phyloP scores from a whole-genome alignment of 1,140 invertebrate genomes.

The Penaeus vannamei region DNA sequence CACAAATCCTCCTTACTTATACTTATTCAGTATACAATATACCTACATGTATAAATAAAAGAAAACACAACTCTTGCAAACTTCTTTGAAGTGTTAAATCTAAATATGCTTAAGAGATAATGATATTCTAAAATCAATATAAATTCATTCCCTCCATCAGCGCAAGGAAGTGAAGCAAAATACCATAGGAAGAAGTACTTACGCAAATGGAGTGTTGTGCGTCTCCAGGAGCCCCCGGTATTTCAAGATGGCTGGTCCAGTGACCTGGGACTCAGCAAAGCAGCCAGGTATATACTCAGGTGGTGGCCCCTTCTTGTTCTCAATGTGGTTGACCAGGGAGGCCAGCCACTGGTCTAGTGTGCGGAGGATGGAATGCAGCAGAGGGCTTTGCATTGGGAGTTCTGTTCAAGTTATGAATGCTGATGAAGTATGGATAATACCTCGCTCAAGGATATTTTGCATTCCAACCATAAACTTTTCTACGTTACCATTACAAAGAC shows the following conservation, averaged over 20 bases:
- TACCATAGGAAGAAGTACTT: conserved; percentile 70
- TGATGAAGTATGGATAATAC: neutral
- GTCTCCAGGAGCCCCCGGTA: conserved; percentile 93
- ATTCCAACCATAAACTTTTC: no score
- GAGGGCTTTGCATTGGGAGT: conserved; percentile 92
- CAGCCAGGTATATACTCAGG: conserved; percentile 88
- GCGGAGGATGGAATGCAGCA: conserved; percentile 90
- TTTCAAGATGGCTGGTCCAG: conserved; percentile 90
- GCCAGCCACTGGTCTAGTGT: conserved; percentile 91
- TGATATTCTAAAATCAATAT: no score
- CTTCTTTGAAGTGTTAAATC: no score
- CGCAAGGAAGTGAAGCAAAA: neutral
- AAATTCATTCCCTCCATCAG: no score
- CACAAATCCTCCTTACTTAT: no score
- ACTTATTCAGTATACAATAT: no score
- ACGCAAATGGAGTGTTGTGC: conserved; percentile 95
- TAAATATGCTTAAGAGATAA: no score
- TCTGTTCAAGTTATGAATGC: conserved; percentile 74
- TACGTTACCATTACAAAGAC: no score
- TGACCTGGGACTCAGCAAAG: conserved; percentile 79
- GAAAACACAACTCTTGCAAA: no score
- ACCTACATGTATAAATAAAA: no score
- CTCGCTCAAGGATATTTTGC: conserved; percentile 67
- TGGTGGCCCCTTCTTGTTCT: conserved; percentile 81
- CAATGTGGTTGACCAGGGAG: conserved; percentile 83